phyloP scores from a whole-genome alignment of 92 coral and sea anemone species.

The Bergia sp. region DNA sequence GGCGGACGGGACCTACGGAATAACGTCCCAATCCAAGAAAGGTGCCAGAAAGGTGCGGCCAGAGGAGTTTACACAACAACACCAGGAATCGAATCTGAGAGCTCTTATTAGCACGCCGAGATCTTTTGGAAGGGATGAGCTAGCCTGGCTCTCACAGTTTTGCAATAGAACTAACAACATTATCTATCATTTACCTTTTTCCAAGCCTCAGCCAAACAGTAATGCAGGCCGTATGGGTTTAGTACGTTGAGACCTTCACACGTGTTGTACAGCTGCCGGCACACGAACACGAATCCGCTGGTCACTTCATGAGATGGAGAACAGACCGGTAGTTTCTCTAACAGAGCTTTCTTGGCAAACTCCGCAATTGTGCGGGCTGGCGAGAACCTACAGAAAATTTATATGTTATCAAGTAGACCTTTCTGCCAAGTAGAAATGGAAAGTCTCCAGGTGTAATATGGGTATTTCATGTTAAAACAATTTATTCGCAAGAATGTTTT shows the following conservation, averaged over 20 bases:
- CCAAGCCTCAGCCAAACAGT: constrained; percentile 93
- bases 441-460: not conserved
- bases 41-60: not conserved
- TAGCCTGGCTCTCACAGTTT: not conserved
- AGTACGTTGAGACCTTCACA: constrained; percentile 93
- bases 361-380: constrained; percentile 94
- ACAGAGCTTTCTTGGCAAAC: constrained; percentile 92
- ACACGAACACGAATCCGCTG: constrained; percentile 90
- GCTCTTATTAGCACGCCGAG: not conserved
- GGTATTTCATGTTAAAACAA: too few relatives aligned
- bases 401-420: too few relatives aligned
- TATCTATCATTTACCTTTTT: constrained; percentile 59
- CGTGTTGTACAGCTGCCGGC: constrained; percentile 95
- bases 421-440: not conserved
- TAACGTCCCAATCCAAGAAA: not conserved
- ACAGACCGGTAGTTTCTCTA: constrained; percentile 71
- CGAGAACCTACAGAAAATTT: constrained; percentile 68
- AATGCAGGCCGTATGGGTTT: constrained; percentile 89
- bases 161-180: not conserved
- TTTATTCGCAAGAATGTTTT: too few relatives aligned
- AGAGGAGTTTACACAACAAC: too few relatives aligned
- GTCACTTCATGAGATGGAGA: constrained; percentile 76
- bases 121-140: not conserved
- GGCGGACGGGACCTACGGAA: too few relatives aligned
- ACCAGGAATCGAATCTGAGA: not conserved